phyloP scores from a whole-genome alignment of 2,797 vertebrate genomes.

The Manis pentadactyla region DNA sequence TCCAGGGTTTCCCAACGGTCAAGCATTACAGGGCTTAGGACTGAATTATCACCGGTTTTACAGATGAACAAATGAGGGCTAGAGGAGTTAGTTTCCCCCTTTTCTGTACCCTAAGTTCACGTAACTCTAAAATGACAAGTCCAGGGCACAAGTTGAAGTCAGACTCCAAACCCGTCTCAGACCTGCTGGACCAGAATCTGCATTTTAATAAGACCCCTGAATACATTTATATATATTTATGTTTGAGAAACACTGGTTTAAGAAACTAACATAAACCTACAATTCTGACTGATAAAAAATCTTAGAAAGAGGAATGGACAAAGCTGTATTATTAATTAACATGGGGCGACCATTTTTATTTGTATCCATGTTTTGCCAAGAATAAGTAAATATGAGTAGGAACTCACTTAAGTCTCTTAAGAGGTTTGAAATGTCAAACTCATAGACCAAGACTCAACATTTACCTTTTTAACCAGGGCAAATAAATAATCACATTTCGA shows the following conservation, averaged over 20 bases:
- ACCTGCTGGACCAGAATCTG: neutral
- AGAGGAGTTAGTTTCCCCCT: neutral
- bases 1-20: neutral
- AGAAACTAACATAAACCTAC: neutral
- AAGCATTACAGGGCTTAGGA: neutral
- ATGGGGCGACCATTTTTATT: neutral
- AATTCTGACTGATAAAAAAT: neutral
- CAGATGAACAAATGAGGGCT: neutral
- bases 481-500: conserved; percentile 43
- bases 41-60: neutral
- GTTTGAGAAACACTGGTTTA: neutral
- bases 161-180: neutral
- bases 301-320: neutral
- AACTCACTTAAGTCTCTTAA: conserved; percentile 41
- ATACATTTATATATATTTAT: neutral
- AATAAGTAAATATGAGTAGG: conserved; percentile 7
- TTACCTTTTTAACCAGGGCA: conserved; percentile 38
- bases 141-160: conserved; percentile 6
- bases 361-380: neutral
- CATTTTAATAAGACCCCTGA: neutral
- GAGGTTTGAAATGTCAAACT: conserved; percentile 45
- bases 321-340: conserved; percentile 12
- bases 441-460: conserved; percentile 41
- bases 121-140: neutral
- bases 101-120: neutral